Conservation (phyloP, 2,113 vertebrate genomes). For the Baryphthengus martii region DNA sequence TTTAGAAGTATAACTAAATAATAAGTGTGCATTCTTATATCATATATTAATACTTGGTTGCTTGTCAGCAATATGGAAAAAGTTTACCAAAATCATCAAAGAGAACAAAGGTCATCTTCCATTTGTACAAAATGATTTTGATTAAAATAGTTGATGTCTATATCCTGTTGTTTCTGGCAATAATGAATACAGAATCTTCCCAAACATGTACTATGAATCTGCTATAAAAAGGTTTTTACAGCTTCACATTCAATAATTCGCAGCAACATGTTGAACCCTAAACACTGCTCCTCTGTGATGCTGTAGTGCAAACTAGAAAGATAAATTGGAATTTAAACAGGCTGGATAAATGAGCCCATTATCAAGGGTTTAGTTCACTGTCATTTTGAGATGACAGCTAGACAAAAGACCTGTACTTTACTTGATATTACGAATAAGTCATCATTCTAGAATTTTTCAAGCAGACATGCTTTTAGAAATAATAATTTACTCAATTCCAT, state of each 20-base stretch:
- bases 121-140: neutral
- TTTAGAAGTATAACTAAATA: neutral
- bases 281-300: neutral
- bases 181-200: neutral
- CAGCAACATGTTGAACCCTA: neutral
- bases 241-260: neutral
- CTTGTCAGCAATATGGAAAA: neutral
- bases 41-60: neutral
- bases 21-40: neutral
- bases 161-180: neutral
- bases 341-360: conserved; percentile 35
- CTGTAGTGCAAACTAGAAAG: neutral
- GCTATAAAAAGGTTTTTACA: neutral
- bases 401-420: conserved; percentile 30
- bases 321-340: conserved; percentile 26
- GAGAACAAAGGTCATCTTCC: neutral
- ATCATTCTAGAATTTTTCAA: conserved; percentile 12
- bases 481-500: neutral
- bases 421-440: neutral
- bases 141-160: neutral
- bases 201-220: neutral
- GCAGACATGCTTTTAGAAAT: neutral
- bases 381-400: conserved; percentile 19
- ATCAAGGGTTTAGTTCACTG: conserved; percentile 21
- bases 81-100: neutral